phyloP scores from a whole-genome alignment of 2,888 invertebrate species.

The Antitype chi region DNA sequence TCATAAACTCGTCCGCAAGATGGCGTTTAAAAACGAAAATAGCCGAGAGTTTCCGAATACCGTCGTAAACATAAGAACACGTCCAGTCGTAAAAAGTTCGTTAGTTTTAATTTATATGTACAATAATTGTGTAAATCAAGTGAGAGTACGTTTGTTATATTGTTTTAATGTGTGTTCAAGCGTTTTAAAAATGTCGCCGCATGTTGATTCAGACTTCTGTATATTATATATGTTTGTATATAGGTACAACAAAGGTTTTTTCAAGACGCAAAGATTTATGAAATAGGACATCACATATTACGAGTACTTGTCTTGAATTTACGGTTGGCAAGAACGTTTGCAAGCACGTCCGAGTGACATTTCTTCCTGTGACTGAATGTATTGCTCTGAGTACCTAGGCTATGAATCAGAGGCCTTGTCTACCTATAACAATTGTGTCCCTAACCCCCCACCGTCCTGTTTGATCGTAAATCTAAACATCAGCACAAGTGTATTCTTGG shows the following conservation, averaged over 20 bases:
- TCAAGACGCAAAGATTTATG: conserved; percentile 27
- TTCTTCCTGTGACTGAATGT: conserved; percentile 23
- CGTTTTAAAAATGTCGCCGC: conserved; percentile 60
- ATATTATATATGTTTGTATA: conserved; percentile 3
- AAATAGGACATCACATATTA: conserved; percentile 8
- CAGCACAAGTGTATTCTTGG: conserved; percentile 43
- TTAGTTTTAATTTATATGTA: conserved; percentile 81
- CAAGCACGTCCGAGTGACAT: conserved; percentile 18
- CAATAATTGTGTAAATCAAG: conserved; percentile 80
- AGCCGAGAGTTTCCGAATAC: conserved; percentile 60
- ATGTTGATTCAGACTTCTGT: conserved; percentile 45
- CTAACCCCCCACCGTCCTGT: conserved; percentile 2
- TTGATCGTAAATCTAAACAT: conserved; percentile 48
- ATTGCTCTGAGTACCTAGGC: conserved; percentile 18
- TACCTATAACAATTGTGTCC: conserved; percentile 13
- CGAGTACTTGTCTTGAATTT: conserved; percentile 37
- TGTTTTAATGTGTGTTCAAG: conserved; percentile 68
- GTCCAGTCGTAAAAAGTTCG: conserved; percentile 80
- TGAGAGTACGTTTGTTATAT: conserved; percentile 54
- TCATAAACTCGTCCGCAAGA: conserved; percentile 58
- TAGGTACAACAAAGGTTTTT: conserved; percentile 2
- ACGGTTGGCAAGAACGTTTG: conserved; percentile 20
- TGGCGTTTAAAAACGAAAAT: conserved; percentile 65
- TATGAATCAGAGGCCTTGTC: conserved; percentile 36
- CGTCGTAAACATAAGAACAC: conserved; percentile 72